Evolutionary conservation across 92 coral and sea anemone species (phyloP), one percentile per base, ranked within the genome.

Genomic region (Porites evermanni): DNA sequence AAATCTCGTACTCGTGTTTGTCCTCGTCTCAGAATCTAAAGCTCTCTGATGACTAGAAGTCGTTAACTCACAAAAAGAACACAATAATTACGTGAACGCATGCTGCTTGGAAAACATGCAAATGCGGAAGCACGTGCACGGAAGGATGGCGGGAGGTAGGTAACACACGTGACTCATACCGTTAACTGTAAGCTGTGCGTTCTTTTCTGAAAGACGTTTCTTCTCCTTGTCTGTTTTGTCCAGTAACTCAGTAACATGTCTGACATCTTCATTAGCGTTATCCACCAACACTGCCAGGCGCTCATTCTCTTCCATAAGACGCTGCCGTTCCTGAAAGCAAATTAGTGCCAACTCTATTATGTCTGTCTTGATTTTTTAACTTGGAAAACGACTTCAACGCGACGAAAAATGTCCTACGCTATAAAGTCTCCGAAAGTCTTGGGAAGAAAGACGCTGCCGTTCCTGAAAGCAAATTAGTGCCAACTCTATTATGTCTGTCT

Each of bases 171-270:
- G 8, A 18, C 8, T 16, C 87, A 38, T 93, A 97, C 99, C 99
- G 74, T 96, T 93, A 38, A 95, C 87, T 6, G 96, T 91, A 14
- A 97, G 93, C 78, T 91, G 95, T 19, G 98, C 99, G 64, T 97
- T 97, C 86, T 92, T 95, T 51, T 95, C 98, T 3, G 97, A 95
- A 29, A 97, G 80, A 26, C 98, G 90, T 69, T 88, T 91, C 38
- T 93, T 93, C 83, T 97, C 99, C 78, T 77, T 90, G 75, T 97
- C 99, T 13, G 98, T 93, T 88, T 89, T 97, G 89, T 95, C 97
- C 66, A 97, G 80, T 73, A 97, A 83, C 19, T 95, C 94, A n/a
- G 94, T 85, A 53, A 96, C 94, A 67, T 90, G 94, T 78, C 91
- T 87, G 54, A 89, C 94, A 66, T 97, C 97, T 26, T 88, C 88